Evolutionary conservation across 2,888 invertebrate species (phyloP).

Genomic region (Portevinia maculata): DNA sequence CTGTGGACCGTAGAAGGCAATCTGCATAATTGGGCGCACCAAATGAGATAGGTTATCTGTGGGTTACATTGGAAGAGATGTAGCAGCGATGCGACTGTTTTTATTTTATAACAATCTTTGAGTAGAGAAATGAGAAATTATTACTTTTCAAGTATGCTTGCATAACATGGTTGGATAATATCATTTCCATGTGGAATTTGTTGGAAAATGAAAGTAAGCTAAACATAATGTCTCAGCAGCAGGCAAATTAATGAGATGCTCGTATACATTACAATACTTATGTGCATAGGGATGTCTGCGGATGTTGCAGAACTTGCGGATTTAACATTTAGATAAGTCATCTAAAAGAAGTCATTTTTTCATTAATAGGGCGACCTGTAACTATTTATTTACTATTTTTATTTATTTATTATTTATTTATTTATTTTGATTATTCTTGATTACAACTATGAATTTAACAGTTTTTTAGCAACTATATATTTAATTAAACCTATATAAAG

Average conservation of each 20-base stretch:
- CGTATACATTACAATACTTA: too few species aligned
- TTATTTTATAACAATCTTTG: constrained; percentile 35
- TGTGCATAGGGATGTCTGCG: not conserved
- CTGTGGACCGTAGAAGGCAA: constrained; percentile 14
- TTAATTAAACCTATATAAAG: too few species aligned
- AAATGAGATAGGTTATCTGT: constrained; percentile 28
- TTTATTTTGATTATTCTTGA: too few species aligned
- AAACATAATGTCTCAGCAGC: constrained; percentile 22
- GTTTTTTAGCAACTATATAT: too few species aligned
- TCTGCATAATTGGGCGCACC: constrained; percentile 47
- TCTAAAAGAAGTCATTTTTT: too few species aligned
- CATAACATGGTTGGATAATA: constrained; percentile 52
- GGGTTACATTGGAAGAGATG: not conserved
- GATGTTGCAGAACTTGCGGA: not conserved
- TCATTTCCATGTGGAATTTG: constrained; percentile 8
- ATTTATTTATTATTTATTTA: too few species aligned
- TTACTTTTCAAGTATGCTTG: constrained; percentile 16
- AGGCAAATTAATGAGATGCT: constrained; percentile 36
- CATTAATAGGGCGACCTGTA: too few species aligned
- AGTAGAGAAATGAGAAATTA: constrained; percentile 57
- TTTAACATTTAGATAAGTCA: too few species aligned
- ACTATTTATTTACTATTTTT: too few species aligned
- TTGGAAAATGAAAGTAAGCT: constrained; percentile 65
- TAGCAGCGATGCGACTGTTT: not conserved
- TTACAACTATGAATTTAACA: too few species aligned